Conservation (phyloP, 2,888 invertebrate genomes). For the Molorchus minor region DNA sequence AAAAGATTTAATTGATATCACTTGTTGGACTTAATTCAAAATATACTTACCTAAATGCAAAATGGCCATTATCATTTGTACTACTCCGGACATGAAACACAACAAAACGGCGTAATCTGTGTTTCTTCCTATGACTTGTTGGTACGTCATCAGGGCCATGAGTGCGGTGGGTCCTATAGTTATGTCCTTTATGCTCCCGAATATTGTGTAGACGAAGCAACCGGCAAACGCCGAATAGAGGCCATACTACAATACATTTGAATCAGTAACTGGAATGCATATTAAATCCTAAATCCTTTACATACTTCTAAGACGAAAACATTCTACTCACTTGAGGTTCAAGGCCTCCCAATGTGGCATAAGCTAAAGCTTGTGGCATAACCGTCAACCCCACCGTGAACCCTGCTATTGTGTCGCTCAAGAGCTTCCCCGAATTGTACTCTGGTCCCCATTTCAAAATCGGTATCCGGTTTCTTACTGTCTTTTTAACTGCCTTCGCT, state of each 20-base stretch:
- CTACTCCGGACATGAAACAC: constrained; percentile 83
- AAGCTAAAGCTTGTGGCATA: constrained; percentile 92
- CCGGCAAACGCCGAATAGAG: constrained; percentile 95
- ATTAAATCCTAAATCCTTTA: neutral
- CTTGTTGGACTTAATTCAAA: too few relatives aligned
- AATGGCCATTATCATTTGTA: constrained; percentile 83
- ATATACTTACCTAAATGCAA: constrained; percentile 80
- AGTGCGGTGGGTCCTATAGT: constrained; percentile 94
- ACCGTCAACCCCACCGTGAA: constrained; percentile 92
- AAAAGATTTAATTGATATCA: neutral
- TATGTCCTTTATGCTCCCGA: constrained; percentile 89
- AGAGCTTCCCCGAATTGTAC: constrained; percentile 78
- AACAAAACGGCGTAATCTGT: constrained; percentile 83
- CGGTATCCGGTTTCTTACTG: constrained; percentile 66
- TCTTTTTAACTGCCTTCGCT: constrained; percentile 34
- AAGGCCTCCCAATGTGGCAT: constrained; percentile 88
- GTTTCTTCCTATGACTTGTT: constrained; percentile 75
- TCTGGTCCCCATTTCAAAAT: constrained; percentile 78
- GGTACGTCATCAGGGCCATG: constrained; percentile 89
- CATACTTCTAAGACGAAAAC: neutral
- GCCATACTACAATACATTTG: constrained; percentile 77
- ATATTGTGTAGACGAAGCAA: constrained; percentile 88
- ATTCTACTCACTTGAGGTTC: constrained; percentile 80
- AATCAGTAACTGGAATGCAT: neutral
- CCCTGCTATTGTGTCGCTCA: constrained; percentile 90